Conservation (phyloP, 2,797 vertebrate species). For the Dallia pectoralis region DNA sequence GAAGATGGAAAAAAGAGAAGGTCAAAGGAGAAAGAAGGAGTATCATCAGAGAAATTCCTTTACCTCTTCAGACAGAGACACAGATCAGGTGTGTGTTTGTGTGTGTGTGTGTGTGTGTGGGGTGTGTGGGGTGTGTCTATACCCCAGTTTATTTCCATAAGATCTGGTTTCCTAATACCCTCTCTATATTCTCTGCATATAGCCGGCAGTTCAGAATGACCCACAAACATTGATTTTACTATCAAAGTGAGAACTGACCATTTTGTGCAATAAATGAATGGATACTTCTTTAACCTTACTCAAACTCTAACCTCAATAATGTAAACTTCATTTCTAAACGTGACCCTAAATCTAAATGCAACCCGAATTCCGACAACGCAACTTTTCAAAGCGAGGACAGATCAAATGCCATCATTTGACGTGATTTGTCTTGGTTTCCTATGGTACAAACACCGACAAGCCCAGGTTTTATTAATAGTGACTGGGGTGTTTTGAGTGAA, state of each 20-base stretch:
- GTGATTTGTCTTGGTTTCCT: too few relatives aligned
- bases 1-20: not conserved
- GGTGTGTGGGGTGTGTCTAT: too few relatives aligned
- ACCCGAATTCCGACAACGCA: too few relatives aligned
- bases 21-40: slow-evolving; percentile 11
- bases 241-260: too few relatives aligned
- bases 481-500: slow-evolving; percentile 8
- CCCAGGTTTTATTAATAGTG: slow-evolving; percentile 3
- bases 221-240: too few relatives aligned
- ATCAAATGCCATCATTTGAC: not conserved
- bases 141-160: slow-evolving; percentile 56
- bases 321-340: too few relatives aligned
- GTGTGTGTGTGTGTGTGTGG: too few relatives aligned
- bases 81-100: slow-evolving; percentile 59
- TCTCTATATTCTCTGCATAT: slow-evolving; percentile 20
- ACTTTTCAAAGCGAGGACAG: slow-evolving; percentile 17
- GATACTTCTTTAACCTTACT: too few relatives aligned
- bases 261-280: too few relatives aligned
- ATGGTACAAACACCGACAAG: not conserved
- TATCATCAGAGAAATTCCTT: slow-evolving; percentile 42
- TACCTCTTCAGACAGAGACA: slow-evolving; percentile 50
- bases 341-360: too few relatives aligned
- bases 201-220: slow-evolving; percentile 8
- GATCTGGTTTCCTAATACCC: slow-evolving; percentile 50
- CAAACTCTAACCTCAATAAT: too few relatives aligned